Base-by-base conservation (phyloP, 2,888 invertebrate species). In the Aphidius colemani region DNA sequence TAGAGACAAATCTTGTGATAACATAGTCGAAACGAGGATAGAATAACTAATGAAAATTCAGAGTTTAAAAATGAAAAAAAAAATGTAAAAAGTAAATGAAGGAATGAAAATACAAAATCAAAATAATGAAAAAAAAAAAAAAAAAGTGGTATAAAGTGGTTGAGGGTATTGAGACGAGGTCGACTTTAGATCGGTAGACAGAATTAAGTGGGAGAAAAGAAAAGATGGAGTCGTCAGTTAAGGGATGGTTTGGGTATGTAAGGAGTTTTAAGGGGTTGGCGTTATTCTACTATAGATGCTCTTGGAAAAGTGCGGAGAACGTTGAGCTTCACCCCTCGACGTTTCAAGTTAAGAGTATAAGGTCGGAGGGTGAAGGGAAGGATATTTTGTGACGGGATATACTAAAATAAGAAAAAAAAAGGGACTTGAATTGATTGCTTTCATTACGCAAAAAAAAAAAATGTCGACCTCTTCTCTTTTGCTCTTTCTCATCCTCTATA, bases 371-470 rank as follows among this genome's bases (percentile, higher is more conserved):
- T 59, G 59, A 67, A 45, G 65, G 49, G 18, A 59, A 13, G 67
- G 64, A 66, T 59, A 46, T 61, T 64, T 64, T 43, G 64, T 62
- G 64, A 67, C 66, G 70, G 63, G 62, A 65, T 30, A 30, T 30
- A 30, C 30, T 30, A 61, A 49, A 53, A 51, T 65, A 60, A 57
- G n/a, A 61, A 53, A 61, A 66, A 67, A 67, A 72, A 70, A 72
- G 74, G 72, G 78, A 78, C 77, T 78, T 78, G 77, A 81, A 81
- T 81, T 81, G 81, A 81, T 81, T 81, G 79, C 81, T 80, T 80
- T 80, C 80, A 80, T 80, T 81, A 80, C 77, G 77, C 74, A 77
- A 78, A 78, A 79, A 71, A 78, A 78, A 79, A 71, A 72, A 64
- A 65, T 61, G 60, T 61, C 59, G 69, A 67, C 67, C 68, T 67